Percentiles rank a stretch among this genome's conserved stretches.
These are phyloP conservation scores for Eupristina koningsbergeri DNA, from an alignment of 1,140 invertebrate genomes.

Conservation along the genomic window DNA sequence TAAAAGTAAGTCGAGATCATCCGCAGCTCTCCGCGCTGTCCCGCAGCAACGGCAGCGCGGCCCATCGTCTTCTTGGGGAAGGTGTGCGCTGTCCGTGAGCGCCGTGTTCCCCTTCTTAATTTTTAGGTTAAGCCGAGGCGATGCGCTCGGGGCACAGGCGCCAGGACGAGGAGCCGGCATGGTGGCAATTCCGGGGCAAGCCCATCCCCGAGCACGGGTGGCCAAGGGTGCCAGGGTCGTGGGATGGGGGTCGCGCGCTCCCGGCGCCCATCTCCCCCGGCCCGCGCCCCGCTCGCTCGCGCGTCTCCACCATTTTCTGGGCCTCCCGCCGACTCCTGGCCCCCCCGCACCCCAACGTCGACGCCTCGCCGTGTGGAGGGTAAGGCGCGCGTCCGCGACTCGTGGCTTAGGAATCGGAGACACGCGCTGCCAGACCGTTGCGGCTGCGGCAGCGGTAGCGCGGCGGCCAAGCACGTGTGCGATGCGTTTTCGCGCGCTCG, in stretches of 20 bases:
- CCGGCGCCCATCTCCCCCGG: constrained; percentile 15
- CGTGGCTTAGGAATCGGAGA: not conserved
- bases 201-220: not conserved
- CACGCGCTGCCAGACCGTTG: not conserved
- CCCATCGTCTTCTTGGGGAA: not conserved
- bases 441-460: not conserved
- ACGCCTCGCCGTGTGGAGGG: not conserved
- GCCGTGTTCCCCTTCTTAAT: not conserved
- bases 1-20: constrained; percentile 3
- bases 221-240: constrained; percentile 26
- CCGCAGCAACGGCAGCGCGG: too few species aligned
- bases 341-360: not conserved
- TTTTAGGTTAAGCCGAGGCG: constrained; percentile 1
- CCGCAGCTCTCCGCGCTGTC: not conserved
- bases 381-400: not conserved
- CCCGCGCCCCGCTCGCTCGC: not conserved
- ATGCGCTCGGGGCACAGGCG: not conserved
- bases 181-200: not conserved
- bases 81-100: not conserved
- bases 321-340: constrained; percentile 5
- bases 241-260: constrained; percentile 11
- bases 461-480: constrained; percentile 38
- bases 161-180: not conserved
- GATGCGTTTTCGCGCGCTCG: constrained; percentile 43
- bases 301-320: constrained; percentile 33